Percentiles rank a stretch among this genome's conserved stretches.
Conservation (phyloP, 1,140 invertebrate species). For the Apis laboriosa region DNA sequence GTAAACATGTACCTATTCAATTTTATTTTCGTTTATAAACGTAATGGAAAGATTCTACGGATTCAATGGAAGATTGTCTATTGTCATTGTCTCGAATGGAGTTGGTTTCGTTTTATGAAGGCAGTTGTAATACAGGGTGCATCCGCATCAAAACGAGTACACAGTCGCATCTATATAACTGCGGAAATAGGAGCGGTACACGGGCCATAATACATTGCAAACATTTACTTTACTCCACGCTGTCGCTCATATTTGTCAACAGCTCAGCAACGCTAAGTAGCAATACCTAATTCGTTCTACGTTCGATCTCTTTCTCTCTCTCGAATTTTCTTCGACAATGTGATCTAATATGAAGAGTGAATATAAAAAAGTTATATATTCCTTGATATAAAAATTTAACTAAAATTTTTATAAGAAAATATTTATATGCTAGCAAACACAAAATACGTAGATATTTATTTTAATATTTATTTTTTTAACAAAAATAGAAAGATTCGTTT, state of each 20-base stretch:
- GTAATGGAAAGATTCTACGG: neutral
- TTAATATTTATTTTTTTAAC: too few relatives aligned
- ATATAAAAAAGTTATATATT: too few relatives aligned
- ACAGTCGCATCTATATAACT: conserved; percentile 29
- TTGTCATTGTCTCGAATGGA: conserved; percentile 1
- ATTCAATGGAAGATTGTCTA: too few relatives aligned
- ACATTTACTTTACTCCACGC: conserved; percentile 56
- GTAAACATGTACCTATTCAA: too few relatives aligned
- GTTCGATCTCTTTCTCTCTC: neutral
- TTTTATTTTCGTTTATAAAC: too few relatives aligned
- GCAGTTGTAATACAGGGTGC: conserved; percentile 23
- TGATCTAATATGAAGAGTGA: neutral
- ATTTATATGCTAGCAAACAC: too few relatives aligned
- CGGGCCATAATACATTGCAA: conserved; percentile 59
- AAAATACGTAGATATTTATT: too few relatives aligned
- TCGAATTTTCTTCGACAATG: neutral
- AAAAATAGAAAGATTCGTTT: too few relatives aligned
- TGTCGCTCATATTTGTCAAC: conserved; percentile 66
- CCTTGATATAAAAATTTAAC: too few relatives aligned
- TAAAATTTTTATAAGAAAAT: too few relatives aligned
- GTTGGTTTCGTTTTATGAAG: conserved; percentile 42
- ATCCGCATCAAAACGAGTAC: conserved; percentile 39
- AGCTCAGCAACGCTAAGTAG: conserved; percentile 51
- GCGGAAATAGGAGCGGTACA: conserved; percentile 61
- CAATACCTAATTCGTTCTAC: conserved; percentile 32